phyloP scores from a whole-genome alignment of 2,888 invertebrate species.

The Coecobrya sp. region DNA sequence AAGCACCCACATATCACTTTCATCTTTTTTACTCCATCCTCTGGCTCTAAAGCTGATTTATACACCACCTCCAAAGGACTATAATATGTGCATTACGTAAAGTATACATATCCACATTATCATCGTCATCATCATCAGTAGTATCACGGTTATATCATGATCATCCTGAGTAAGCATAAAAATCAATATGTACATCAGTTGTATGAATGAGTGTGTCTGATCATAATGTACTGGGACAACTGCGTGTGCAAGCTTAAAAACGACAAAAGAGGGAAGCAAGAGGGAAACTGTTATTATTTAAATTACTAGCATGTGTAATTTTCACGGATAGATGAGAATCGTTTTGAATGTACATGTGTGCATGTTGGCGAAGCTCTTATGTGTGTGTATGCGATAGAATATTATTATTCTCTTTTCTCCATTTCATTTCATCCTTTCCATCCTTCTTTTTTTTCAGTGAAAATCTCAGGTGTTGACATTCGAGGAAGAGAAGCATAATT shows the following conservation, averaged over 20 bases:
- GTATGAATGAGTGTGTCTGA: conserved; percentile 13
- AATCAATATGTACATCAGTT: conserved; percentile 61
- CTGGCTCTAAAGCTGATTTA: conserved; percentile 57
- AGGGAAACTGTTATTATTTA: conserved; percentile 79
- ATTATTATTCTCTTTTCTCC: conserved; percentile 47
- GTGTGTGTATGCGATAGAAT: background rate
- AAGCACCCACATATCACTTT: conserved; percentile 66
- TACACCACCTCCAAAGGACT: conserved; percentile 39
- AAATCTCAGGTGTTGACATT: conserved; percentile 78
- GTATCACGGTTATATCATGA: conserved; percentile 22
- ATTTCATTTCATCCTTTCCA: conserved; percentile 30
- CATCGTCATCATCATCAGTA: conserved; percentile 9
- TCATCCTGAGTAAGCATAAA: conserved; percentile 59
- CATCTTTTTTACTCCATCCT: conserved; percentile 52
- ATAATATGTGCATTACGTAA: background rate
- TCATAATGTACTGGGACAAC: conserved; percentile 47
- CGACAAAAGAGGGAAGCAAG: conserved; percentile 14
- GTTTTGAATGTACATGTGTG: conserved; percentile 42
- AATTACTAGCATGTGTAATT: conserved; percentile 79
- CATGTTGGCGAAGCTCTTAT: background rate
- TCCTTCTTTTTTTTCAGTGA: conserved; percentile 26
- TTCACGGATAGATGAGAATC: conserved; percentile 61
- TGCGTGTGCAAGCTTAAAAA: conserved; percentile 44
- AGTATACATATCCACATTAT: conserved; percentile 22
- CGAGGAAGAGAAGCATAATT: conserved; percentile 34